Evolutionary conservation across 2,888 invertebrate species (phyloP).

Genomic region (Hypomecis punctinalis): DNA sequence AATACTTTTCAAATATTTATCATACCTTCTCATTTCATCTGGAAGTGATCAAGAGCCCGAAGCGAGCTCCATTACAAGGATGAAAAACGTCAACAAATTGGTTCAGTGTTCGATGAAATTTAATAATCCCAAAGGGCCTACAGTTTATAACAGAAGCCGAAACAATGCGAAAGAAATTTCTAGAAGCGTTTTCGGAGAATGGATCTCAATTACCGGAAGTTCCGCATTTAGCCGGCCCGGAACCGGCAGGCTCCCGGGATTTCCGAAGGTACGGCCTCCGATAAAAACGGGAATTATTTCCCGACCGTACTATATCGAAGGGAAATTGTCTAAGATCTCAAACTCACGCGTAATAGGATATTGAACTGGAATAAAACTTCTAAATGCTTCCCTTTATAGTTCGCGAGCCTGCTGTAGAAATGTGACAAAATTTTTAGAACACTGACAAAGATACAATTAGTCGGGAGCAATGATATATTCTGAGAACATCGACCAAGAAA

Average conservation of each 20-base stretch:
- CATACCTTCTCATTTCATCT: too few species aligned
- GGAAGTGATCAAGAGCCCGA: background rate
- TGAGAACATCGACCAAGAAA: too few species aligned
- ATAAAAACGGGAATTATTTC: constrained; percentile 42
- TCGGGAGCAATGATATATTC: too few species aligned
- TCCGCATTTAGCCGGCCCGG: constrained; percentile 51
- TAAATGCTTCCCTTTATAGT: background rate
- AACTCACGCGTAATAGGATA: constrained; percentile 19
- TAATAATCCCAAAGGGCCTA: constrained; percentile 30
- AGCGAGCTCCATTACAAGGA: constrained; percentile 5
- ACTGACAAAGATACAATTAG: too few species aligned
- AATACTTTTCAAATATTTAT: too few species aligned
- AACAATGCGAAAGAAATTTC: constrained; percentile 51
- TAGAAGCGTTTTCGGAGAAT: constrained; percentile 52
- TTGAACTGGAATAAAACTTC: constrained; percentile 20
- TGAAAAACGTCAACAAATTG: constrained; percentile 26
- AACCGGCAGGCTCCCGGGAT: constrained; percentile 49
- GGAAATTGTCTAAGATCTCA: constrained; percentile 36
- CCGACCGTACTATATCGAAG: constrained; percentile 32
- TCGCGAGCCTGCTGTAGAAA: too few species aligned
- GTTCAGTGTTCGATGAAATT: constrained; percentile 30
- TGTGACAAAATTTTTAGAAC: too few species aligned
- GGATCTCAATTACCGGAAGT: constrained; percentile 60
- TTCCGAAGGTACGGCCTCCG: constrained; percentile 46
- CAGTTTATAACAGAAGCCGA: constrained; percentile 45